Evolutionary conservation across 2,888 invertebrate species (phyloP).

Genomic region (Megastigmus dorsalis): DNA sequence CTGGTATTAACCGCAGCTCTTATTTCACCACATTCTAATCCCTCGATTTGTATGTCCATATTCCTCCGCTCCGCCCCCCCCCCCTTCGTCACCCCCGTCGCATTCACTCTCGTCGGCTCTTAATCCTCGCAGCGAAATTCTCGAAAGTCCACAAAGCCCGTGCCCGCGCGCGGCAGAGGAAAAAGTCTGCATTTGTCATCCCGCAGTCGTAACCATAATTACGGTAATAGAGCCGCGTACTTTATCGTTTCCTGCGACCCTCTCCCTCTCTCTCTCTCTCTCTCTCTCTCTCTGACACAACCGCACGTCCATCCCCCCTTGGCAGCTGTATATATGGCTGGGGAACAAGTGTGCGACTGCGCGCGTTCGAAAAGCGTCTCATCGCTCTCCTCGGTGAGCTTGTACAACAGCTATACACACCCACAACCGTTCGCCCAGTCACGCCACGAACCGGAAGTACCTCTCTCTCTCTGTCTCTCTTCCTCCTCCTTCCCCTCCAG

Average conservation of each 20-base stretch:
- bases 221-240: slow-evolving; percentile 19
- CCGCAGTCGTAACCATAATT: slow-evolving; percentile 18
- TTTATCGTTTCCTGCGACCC: slow-evolving; percentile 18
- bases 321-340: background rate
- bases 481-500: slow-evolving; percentile 6
- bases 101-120: too few relatives aligned
- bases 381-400: slow-evolving; percentile 48
- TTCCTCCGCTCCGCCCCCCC: too few relatives aligned
- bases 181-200: slow-evolving; percentile 19
- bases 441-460: slow-evolving; percentile 58
- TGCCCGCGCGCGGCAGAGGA: too few relatives aligned
- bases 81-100: too few relatives aligned
- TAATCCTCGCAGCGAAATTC: too few relatives aligned
- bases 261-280: slow-evolving; percentile 14
- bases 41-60: too few relatives aligned
- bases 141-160: too few relatives aligned
- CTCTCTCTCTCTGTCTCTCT: slow-evolving; percentile 42
- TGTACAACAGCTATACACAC: slow-evolving; percentile 27
- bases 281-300: background rate
- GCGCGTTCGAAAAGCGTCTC: slow-evolving; percentile 58
- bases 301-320: too few relatives aligned
- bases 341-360: background rate
- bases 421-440: slow-evolving; percentile 50
- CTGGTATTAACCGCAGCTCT: too few relatives aligned
- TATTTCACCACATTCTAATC: too few relatives aligned